phyloP scores from a whole-genome alignment of 1,140 invertebrate genomes.

The Venturia canescens region DNA sequence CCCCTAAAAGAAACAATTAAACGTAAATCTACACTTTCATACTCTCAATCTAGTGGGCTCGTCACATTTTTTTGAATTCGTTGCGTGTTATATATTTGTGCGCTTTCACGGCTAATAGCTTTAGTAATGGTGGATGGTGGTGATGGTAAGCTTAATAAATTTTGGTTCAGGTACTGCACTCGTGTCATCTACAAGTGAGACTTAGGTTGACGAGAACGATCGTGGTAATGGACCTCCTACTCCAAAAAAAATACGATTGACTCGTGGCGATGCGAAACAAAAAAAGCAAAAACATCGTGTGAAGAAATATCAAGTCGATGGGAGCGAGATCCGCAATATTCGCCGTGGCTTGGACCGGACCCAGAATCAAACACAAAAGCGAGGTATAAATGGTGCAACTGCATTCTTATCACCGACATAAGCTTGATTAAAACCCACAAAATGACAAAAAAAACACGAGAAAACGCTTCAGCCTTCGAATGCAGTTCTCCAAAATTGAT shows the following conservation, averaged over 20 bases:
- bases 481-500: conserved; percentile 42
- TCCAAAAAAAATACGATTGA: conserved; percentile 30
- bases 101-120: conserved; percentile 25
- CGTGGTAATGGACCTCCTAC: conserved; percentile 30
- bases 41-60: no score
- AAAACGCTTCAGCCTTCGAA: conserved; percentile 36
- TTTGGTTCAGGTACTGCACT: conserved; percentile 38
- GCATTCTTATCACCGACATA: conserved; percentile 34
- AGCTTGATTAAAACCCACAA: conserved; percentile 42
- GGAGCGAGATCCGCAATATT: conserved; percentile 49
- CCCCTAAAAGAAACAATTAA: no score
- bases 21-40: no score
- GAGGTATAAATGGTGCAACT: conserved; percentile 44
- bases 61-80: neutral
- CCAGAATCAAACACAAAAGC: conserved; percentile 43
- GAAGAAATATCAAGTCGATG: conserved; percentile 42
- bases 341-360: conserved; percentile 41
- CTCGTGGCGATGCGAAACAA: conserved; percentile 10
- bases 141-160: conserved; percentile 45
- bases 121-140: no score
- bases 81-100: conserved; percentile 28
- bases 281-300: conserved; percentile 30
- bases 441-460: conserved; percentile 37
- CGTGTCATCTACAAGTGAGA: conserved; percentile 45
- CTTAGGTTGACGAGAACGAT: conserved; percentile 41